Base-by-base conservation (phyloP, 2,113 vertebrate genomes). In the Pseudorasbora parva region DNA sequence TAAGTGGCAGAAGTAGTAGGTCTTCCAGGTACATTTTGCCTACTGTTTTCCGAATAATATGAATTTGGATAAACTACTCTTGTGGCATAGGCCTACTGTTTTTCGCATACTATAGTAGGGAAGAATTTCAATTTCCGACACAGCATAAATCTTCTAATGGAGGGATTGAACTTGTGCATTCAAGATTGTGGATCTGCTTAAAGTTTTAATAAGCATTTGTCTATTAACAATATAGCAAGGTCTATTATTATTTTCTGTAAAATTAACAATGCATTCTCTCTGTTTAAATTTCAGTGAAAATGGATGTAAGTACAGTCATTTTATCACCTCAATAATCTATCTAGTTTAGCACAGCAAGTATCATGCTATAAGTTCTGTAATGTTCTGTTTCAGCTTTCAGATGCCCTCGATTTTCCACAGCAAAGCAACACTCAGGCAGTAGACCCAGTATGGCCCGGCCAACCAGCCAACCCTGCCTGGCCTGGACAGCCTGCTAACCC, bases 281-380 rank as follows among this genome's bases (percentile, higher is more conserved):
- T 78, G 15, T 75, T 23, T 82, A 8, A 45, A 64, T 85, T 73
- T 45, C 74, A 90, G 89, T 41, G 78, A 87, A 66, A 54, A 90
- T 90, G 89, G 60, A 88, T 80, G 87, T 90, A 84, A 90, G 87
- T 90, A 82, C 33, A n/a, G n/a, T n/a, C n/a, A 30, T 23, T 74
- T 75, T 25, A 66, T 81, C 66, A 8, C 41, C 76, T 85, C 2
- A 83, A 49, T 51, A 11, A 47, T 45, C n/a, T 68, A 25, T 47
- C 23, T 27, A 15, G 8, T 72, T 1, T 30, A 59, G 21, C 59
- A 33, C 68, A 72, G 54, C 25, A 49, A 6, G 72, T 56, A 43
- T 37, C 37, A 62, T 47, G 75, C 2, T 57, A 19, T 19, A 41
- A 10, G 60, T 72, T 82, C 43, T 17, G 5, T 43, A 4, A 17